Evolutionary conservation across 1,140 invertebrate genomes (phyloP), one percentile per base, ranked within the genome.

Genomic region (Ips nitidus): DNA sequence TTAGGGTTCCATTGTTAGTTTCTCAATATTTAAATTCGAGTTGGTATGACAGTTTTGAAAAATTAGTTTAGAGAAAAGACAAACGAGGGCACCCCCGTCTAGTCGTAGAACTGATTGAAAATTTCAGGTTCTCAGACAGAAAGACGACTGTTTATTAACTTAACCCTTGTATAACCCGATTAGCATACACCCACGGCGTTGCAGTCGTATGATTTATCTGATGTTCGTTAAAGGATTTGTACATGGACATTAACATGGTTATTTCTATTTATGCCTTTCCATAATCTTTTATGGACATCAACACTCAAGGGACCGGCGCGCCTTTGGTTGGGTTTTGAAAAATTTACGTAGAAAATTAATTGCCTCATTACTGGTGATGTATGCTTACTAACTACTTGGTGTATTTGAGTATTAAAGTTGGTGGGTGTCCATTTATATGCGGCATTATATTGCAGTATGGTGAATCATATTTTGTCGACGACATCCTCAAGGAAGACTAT

Each of bases 211-310:
- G 55, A 66, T 66, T 66, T 58, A 66, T 66, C 41, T 66, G 41
- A 58, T 58, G 60, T 60, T 68, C 57, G 58, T 60, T 61, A 68
- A 68, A 53, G 57, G 66, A 68, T 68, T 68, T 68, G 57, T 68
- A 60, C 50, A 60, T 58, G 57, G 45, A 68, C 42, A 60, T 61
- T 68, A 60, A 68, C 66, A 68, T 68, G 43, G 45, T 68, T 60
- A 68, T 58, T 58, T 66, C 55, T 68, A 68, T 68, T 58, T 60
- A 68, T 61, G 66, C 66, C 57, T 52, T 59, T 68, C 47, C 66
- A 68, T 68, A 68, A 66, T 66, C 64, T 66, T 66, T 58, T 58
- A 66, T 57, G 53, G 64, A 58, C 64, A 66, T 66, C 64, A 66
- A 66, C 64, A 66, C 64, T 66, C 50, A 58, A 36, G 6, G 47